phyloP scores from a whole-genome alignment of 2,113 vertebrate species.

The Sisor rabdophorus region DNA sequence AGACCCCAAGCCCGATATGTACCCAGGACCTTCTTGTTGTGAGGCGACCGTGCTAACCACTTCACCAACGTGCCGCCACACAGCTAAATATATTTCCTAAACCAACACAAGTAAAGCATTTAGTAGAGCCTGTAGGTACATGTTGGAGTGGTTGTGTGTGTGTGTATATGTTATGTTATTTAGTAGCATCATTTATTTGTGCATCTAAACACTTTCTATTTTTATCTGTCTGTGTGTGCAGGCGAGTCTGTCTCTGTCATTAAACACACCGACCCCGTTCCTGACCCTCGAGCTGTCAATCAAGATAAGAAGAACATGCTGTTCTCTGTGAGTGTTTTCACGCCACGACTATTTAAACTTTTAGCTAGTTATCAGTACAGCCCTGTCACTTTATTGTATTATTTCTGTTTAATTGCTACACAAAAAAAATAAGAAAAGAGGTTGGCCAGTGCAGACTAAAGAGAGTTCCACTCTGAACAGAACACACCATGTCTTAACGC shows the following conservation, averaged over 20 bases:
- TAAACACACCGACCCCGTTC: conserved; percentile 97
- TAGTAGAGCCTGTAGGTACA: neutral
- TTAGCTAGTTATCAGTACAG: neutral
- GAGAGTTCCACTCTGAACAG: too few relatives aligned
- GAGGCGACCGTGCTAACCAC: too few relatives aligned
- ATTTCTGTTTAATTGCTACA: neutral
- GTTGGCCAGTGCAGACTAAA: too few relatives aligned
- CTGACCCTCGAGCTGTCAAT: conserved; percentile 95
- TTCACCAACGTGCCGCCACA: too few relatives aligned
- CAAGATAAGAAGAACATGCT: conserved; percentile 99
- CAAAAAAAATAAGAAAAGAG: conserved; percentile 1
- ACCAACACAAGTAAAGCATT: neutral
- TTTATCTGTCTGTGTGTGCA: conserved; percentile 48
- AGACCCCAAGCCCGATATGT: too few relatives aligned
- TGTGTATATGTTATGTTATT: neutral
- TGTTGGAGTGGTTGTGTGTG: neutral
- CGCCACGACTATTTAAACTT: conserved; percentile 12
- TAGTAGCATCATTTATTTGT: neutral
- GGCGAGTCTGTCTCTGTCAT: conserved; percentile 97
- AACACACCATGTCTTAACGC: too few relatives aligned
- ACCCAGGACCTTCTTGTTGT: too few relatives aligned
- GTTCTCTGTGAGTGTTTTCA: conserved; percentile 83
- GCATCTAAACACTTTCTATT: neutral
- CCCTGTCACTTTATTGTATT: conserved; percentile 21
- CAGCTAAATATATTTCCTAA: neutral